A percentile compares a stretch with the other conserved stretches of the same genome.
Evolutionary conservation across 2,888 invertebrate species (phyloP).

Genomic region (Cephus pulcher): DNA sequence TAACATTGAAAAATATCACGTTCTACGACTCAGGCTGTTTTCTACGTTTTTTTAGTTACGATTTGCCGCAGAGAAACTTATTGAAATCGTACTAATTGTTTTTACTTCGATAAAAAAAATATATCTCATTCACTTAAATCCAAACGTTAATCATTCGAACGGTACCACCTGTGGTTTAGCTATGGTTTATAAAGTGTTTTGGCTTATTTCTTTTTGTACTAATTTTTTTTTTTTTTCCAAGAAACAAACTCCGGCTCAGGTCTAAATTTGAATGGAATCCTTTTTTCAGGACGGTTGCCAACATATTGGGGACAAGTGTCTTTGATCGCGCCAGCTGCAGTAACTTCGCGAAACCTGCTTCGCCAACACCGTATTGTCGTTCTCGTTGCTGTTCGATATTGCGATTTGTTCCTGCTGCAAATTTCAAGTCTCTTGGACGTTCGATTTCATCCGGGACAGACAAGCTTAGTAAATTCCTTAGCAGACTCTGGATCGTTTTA

Average conservation of each 20-base stretch:
- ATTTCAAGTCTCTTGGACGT: not conserved
- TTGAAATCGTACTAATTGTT: not conserved
- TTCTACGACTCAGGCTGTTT: not conserved
- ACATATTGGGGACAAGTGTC: not conserved
- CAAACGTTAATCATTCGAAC: not conserved
- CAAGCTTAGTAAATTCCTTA: not conserved
- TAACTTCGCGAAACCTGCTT: not conserved
- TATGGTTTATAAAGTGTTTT: not conserved
- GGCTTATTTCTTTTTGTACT: not conserved
- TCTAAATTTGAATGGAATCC: not conserved
- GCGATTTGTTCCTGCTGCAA: not conserved
- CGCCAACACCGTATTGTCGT: not conserved
- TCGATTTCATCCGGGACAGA: not conserved
- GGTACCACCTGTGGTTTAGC: too few relatives aligned
- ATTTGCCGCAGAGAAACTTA: too few relatives aligned
- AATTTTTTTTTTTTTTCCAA: not conserved
- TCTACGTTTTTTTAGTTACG: not conserved
- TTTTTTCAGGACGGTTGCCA: not conserved
- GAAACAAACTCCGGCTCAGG: not conserved
- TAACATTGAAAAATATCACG: not conserved
- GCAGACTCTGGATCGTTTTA: not conserved
- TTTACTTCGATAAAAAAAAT: not conserved
- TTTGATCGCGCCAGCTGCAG: not conserved
- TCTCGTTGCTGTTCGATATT: not conserved
- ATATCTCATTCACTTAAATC: not conserved